A percentile compares a stretch with the other conserved stretches of the same genome.
Conservation (phyloP, 2,888 invertebrate genomes). For the Trichogramma dendrolimi region DNA sequence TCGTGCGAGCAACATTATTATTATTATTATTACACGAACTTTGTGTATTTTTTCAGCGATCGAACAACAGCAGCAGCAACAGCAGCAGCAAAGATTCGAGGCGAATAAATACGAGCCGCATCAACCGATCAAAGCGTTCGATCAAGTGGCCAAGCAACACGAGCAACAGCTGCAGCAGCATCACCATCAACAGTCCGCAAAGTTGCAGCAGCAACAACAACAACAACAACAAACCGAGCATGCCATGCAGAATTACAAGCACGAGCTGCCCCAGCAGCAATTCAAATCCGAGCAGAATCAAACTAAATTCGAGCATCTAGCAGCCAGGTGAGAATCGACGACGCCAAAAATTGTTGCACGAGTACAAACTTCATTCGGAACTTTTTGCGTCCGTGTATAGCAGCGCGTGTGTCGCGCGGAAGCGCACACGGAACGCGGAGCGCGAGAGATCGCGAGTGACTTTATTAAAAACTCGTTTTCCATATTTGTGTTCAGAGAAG, state of each 20-base stretch:
- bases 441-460: background rate
- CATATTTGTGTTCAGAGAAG: background rate
- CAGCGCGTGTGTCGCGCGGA: background rate
- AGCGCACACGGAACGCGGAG: background rate
- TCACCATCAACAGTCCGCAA: slow-evolving; percentile 33
- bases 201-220: slow-evolving; percentile 24
- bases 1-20: slow-evolving; percentile 19
- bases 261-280: slow-evolving; percentile 14
- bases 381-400: background rate
- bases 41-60: slow-evolving; percentile 1
- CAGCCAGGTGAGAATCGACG: slow-evolving; percentile 21
- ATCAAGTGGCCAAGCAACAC: slow-evolving; percentile 34
- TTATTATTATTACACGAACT: background rate
- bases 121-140: slow-evolving; percentile 33
- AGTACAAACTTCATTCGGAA: background rate
- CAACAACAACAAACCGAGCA: slow-evolving; percentile 26
- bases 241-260: slow-evolving; percentile 15
- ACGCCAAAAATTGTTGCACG: too few species aligned
- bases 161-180: slow-evolving; percentile 33
- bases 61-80: slow-evolving; percentile 17
- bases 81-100: slow-evolving; percentile 38
- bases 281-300: slow-evolving; percentile 36
- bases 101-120: slow-evolving; percentile 38
- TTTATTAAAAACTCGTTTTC: background rate
- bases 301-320: slow-evolving; percentile 25